A percentile compares a stretch with the other conserved stretches of the same genome.
Conservation (phyloP, 2,113 vertebrate species). For the Acinonyx jubatus region DNA sequence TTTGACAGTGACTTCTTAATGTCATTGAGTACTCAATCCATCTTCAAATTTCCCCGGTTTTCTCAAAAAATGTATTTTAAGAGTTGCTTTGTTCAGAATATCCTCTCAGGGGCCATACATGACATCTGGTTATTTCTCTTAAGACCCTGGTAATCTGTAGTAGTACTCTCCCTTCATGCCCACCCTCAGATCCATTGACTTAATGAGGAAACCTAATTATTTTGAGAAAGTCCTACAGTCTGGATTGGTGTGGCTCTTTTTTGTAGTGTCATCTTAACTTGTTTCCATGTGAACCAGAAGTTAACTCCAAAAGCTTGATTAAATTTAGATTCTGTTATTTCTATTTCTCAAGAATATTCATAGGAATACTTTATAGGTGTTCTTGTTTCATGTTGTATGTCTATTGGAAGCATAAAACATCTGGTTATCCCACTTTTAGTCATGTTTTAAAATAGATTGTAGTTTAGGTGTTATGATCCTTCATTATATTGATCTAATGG, state of each 20-base stretch:
- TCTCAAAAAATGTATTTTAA: not conserved
- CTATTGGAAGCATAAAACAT: not conserved
- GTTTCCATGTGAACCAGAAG: not conserved
- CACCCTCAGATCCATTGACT: not conserved
- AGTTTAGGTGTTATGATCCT: not conserved
- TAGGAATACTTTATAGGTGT: not conserved
- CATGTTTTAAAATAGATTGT: not conserved
- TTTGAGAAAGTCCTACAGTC: not conserved
- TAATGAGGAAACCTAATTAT: not conserved
- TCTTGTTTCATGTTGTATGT: not conserved
- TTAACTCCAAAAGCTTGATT: not conserved
- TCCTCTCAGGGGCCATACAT: not conserved
- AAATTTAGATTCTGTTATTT: not conserved
- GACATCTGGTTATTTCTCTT: not conserved
- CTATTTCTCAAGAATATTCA: not conserved
- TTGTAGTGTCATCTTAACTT: not conserved
- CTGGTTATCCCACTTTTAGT: not conserved
- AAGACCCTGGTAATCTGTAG: not conserved
- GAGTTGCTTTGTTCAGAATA: not conserved
- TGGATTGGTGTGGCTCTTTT: not conserved
- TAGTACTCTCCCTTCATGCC: not conserved
- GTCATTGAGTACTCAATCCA: not conserved
- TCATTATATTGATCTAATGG: not conserved
- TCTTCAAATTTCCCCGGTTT: not conserved
- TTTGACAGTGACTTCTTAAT: slow-evolving; percentile 13